phyloP scores from a whole-genome alignment of 2,113 vertebrate species.

The Ursus arctos region DNA sequence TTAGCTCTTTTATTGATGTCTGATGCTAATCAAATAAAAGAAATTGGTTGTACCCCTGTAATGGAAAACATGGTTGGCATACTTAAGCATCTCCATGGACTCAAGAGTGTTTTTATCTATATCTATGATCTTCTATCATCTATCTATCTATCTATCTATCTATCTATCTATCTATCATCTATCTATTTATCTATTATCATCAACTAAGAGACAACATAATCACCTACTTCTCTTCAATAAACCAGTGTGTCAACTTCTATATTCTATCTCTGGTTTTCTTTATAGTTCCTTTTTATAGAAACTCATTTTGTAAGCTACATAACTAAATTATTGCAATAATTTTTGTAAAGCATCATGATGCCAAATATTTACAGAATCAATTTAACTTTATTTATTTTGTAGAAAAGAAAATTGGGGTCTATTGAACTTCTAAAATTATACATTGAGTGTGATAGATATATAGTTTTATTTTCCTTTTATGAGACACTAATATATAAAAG shows the following conservation, averaged over 20 bases:
- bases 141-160: neutral
- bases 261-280: neutral
- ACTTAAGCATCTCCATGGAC: constrained; percentile 51
- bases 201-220: neutral
- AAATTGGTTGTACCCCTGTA: constrained; percentile 73
- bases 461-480: neutral
- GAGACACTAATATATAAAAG: neutral
- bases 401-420: neutral
- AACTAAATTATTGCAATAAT: neutral
- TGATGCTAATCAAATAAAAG: constrained; percentile 78
- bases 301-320: neutral
- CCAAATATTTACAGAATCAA: neutral
- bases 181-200: neutral
- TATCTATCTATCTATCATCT: neutral
- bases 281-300: neutral
- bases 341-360: neutral
- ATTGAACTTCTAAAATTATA: neutral
- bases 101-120: neutral
- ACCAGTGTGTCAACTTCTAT: neutral
- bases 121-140: neutral
- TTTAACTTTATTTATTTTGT: neutral
- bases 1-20: constrained; percentile 79
- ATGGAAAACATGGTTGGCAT: constrained; percentile 65
- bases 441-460: neutral
- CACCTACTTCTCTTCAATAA: neutral